Evolutionary conservation across 2,888 invertebrate species (phyloP), one percentile per base, ranked within the genome.

Genomic region (Barypeithes pellucidus): DNA sequence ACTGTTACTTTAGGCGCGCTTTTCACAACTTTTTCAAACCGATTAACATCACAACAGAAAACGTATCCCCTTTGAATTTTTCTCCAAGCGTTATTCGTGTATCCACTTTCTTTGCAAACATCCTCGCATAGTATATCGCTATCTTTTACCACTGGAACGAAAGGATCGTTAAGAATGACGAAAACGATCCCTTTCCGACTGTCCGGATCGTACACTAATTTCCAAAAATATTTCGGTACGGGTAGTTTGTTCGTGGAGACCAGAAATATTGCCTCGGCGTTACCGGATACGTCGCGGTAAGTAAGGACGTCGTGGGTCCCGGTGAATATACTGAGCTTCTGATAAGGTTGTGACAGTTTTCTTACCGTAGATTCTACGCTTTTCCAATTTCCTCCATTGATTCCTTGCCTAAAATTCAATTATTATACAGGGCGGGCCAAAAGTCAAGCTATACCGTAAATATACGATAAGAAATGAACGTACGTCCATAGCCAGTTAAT

Each of bases 331-430:
- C 79, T 80, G 18, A 88, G 80, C 43, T 81, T 77, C 20, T 81
- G 80, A 50, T 84, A 82, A 2, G 76, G 74, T 11, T 78, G 81
- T 1, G 88, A 87, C 7, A 85, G 69, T 52, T 81, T 82, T 68
- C 89, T 81, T 0, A 86, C 82, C 41, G 84, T 81, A 43, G 81
- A 80, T 81, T 89, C 89, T 0, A 89, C 79, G n/a, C 82, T 80
- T 63, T 85, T 80, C 89, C 89, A 89, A 79, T 89, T 89, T 33
- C 88, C 88, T 14, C 81, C 85, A 77, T 89, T 89, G 45, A 89
- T 84, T 22, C 14, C 50, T 73, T 78, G 77, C 79, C 79, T 79
- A 65, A 70, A 78, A 77, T 39, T 39, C 11, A 39, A 8, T 39
- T n/a, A 12, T 39, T 39, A 11, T 36, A 36, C 36, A 36, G 36